Evolutionary conservation across 1,140 invertebrate species (phyloP), one percentile per base, ranked within the genome.

Genomic region (Drosophila bifasciata): DNA sequence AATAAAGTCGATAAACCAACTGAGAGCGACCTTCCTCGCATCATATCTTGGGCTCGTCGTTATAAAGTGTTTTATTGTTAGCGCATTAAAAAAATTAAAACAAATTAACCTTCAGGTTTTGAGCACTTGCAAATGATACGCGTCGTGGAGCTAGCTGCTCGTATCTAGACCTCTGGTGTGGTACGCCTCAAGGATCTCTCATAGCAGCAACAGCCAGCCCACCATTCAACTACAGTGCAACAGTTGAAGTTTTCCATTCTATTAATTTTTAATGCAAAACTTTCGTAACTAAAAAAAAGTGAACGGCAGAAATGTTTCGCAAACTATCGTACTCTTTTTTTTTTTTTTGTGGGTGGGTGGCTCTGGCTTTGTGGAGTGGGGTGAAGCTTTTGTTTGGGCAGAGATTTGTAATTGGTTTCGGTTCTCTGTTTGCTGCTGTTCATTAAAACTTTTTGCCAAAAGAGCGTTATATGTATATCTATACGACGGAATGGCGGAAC

Each of bases 211-310:
- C 19, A 21, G 19, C 19, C 19, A 21, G 19, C 19, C 21, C 58
- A 52, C 46, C 60, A 59, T 62, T 36, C 44, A 39, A 41, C n/a
- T n/a, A n/a, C 50, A 73, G 48, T 73, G 68, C 46, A 84, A 83
- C 64, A 63, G 57, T 53, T 72, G 32, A 63, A 60, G 17, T 61
- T 78, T 77, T 77, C 75, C 75, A 77, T 77, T 77, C 74, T 77
- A 77, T 78, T 78, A 78, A 73, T 53, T 73, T 85, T 79, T 76
- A 61, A 72, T 59, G 75, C 67, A 72, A 63, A 77, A 83, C 75
- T 79, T 88, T 86, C 84, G 83, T 76, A 86, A 88, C 39, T 62
- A 66, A 49, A 55, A 67, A 75, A 73, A 86, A 88, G 83, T 83
- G 83, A 86, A 88, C 44, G 83, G 72, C 39, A 61, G 40, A 52